Evolutionary conservation across 2,888 invertebrate genomes (phyloP), one percentile per base, ranked within the genome.

Genomic region (Chaetogeoica ovagalla): DNA sequence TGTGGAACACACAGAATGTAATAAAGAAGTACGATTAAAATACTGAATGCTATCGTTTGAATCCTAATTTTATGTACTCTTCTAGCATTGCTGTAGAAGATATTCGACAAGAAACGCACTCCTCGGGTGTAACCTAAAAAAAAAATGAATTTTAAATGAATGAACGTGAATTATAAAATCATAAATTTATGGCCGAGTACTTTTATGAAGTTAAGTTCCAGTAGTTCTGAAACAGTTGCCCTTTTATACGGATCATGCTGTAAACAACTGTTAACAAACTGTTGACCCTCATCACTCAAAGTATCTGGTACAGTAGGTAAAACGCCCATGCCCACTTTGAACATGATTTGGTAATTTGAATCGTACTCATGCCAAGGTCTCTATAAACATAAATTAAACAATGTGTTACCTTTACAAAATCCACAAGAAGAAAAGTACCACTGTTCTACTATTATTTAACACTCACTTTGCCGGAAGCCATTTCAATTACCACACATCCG

Each of bases 401-500:
- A 15, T 37, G 39, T 52, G 60, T 43, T 30, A 30, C 30, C 23
- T 39, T 15, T 19, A 30, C 3, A 52, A 48, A 48, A n/a, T 62
- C 17, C 7, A 19, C 19, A 55, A 21, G 19, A 48, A 48, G 13
- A 13, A 48, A 48, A 48, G 13, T 30, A 30, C 30, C 17, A 48
- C 23, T 21, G 4, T 7, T 59, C 23, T 23, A 60, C 15, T 60
- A 23, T 2, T 21, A 11, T 2, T 60, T 5, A 39, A 11, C n/a
- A 70, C 85, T 83, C 86, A 94, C 94, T 90, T 95, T 93, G 84
- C 97, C 97, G 19, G 95, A 94, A 37, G 93, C 91, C 97, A 98
- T 97, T 87, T 98, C 97, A 0, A 97, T 91, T 82, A 97, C 94
- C 79, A 96, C 96, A 88, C 97, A 97, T 59, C 97, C 97, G 66